Percentiles rank a stretch among this genome's conserved stretches.
phyloP scores from a whole-genome alignment of 2,888 invertebrate species.

The Nowickia ferox region DNA sequence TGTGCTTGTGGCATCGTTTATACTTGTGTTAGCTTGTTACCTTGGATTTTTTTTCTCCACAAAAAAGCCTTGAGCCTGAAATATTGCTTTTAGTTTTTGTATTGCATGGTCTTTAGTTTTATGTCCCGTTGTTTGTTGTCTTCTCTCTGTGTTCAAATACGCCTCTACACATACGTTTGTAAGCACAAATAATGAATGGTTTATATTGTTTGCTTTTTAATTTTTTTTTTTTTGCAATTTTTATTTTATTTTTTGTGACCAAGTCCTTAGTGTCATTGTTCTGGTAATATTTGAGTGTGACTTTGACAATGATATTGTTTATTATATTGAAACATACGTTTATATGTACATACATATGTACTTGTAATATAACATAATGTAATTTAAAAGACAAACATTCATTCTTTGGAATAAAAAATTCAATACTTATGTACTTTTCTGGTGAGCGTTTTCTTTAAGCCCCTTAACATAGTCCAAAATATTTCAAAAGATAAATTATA shows the following conservation, averaged over 20 bases:
- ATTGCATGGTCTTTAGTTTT: conserved; percentile 22
- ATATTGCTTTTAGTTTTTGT: conserved; percentile 59
- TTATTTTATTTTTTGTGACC: conserved; percentile 20
- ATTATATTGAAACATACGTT: conserved; percentile 44
- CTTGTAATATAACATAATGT: too few relatives aligned
- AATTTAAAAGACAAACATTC: too few relatives aligned
- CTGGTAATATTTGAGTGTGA: conserved; percentile 50
- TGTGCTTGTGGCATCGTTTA: conserved; percentile 20
- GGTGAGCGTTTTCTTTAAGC: too few relatives aligned
- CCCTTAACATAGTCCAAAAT: too few relatives aligned
- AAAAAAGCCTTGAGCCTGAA: conserved; percentile 69
- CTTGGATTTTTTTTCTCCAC: conserved; percentile 63
- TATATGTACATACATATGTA: neutral
- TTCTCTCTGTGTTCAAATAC: neutral
- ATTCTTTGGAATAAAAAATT: too few relatives aligned
- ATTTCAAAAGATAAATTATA: too few relatives aligned
- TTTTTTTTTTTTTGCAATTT: conserved; percentile 22
- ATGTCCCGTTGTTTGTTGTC: conserved; percentile 22
- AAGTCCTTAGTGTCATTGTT: conserved; percentile 32
- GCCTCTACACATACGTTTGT: neutral
- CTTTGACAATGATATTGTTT: conserved; percentile 71
- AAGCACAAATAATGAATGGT: conserved; percentile 23
- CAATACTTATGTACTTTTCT: too few relatives aligned
- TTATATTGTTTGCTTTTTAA: conserved; percentile 58
- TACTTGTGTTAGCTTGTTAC: conserved; percentile 61